Percentiles rank a stretch among this genome's conserved stretches.
These are phyloP conservation scores for Mylabris phalerata DNA, from an alignment of 1,140 invertebrate genomes.

Conservation along the genomic window DNA sequence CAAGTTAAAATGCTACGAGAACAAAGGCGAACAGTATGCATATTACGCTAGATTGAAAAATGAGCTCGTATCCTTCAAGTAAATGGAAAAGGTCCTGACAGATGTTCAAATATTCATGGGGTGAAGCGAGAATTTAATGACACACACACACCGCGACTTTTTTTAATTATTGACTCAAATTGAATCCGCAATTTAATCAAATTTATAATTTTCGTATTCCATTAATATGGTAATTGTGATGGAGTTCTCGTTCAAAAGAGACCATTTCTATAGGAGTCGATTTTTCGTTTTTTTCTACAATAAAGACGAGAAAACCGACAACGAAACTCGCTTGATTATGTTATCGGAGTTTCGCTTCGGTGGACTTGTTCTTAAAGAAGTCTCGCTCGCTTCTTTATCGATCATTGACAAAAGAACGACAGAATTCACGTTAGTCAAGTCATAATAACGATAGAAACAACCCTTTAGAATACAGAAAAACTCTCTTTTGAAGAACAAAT, in stretches of 20 bases:
- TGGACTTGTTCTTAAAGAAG: conserved; percentile 1
- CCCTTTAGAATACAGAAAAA: too few relatives aligned
- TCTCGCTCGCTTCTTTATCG: conserved; percentile 9
- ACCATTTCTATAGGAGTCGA: neutral
- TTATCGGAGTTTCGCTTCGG: conserved; percentile 11
- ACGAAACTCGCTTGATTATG: conserved; percentile 10
- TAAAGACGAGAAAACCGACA: neutral
- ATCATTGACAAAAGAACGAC: neutral
- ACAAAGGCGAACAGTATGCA: conserved; percentile 1
- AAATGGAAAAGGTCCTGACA: conserved; percentile 29
- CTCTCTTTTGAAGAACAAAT: too few relatives aligned
- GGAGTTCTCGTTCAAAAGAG: neutral
- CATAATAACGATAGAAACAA: too few relatives aligned
- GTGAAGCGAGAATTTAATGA: conserved; percentile 15
- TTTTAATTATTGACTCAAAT: too few relatives aligned
- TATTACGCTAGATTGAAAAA: conserved; percentile 21
- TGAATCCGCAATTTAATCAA: too few relatives aligned
- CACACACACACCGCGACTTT: neutral
- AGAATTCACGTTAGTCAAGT: too few relatives aligned
- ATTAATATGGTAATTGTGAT: too few relatives aligned
- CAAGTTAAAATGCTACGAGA: neutral
- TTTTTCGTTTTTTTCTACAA: conserved; percentile 1
- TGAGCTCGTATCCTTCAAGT: conserved; percentile 23
- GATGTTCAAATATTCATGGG: conserved; percentile 29
- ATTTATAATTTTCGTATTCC: too few relatives aligned